These are phyloP conservation scores for Tiliqua scincoides DNA, from an alignment of 2,113 vertebrate species.

Conservation along the genomic window DNA sequence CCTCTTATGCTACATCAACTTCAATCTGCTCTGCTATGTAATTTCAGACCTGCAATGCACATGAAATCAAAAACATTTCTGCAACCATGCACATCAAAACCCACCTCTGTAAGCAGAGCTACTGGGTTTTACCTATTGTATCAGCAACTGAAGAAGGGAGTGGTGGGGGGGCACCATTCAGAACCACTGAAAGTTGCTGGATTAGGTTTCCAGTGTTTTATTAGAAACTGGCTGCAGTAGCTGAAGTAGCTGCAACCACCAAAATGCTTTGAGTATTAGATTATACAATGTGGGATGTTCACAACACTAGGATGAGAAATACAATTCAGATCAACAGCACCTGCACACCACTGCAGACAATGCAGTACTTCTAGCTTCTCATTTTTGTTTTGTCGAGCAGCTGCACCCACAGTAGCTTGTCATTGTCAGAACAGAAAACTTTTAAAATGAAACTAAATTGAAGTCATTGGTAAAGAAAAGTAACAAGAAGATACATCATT, in stretches of 20 bases:
- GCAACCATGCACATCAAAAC: no score
- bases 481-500: conserved; percentile 66
- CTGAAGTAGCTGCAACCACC: background rate
- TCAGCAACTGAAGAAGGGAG: no score
- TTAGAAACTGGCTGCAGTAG: background rate
- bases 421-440: conserved; percentile 38
- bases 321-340: background rate
- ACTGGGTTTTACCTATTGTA: background rate
- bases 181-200: background rate
- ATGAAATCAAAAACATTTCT: no score
- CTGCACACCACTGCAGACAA: background rate
- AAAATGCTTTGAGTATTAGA: background rate
- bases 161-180: background rate
- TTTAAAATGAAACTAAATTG: conserved; percentile 62
- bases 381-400: conserved; percentile 41
- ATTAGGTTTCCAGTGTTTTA: background rate
- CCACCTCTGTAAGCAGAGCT: no score
- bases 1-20: background rate
- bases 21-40: no score
- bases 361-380: conserved; percentile 35
- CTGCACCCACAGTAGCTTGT: conserved; percentile 43
- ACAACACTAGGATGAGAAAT: background rate
- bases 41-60: no score
- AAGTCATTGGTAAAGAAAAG: conserved; percentile 63
- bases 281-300: background rate